Percentiles rank a stretch among this genome's conserved stretches.
Evolutionary conservation across 2,113 vertebrate species (phyloP).

Genomic region (Alexandromys fortis): DNA sequence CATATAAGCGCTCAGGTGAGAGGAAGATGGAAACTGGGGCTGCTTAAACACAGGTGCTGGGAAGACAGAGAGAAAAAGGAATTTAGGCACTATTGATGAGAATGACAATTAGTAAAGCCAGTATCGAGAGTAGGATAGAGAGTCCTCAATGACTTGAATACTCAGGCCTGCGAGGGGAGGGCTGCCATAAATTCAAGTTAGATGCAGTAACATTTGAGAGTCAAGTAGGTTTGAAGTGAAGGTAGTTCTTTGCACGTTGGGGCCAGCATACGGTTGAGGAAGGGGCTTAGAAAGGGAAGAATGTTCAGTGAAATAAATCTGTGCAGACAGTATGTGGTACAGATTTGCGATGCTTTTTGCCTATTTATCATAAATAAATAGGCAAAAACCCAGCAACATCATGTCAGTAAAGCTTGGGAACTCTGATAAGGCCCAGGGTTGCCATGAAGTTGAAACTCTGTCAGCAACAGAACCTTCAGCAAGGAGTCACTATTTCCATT

Average conservation of each 20-base stretch:
- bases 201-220: not conserved
- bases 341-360: not conserved
- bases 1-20: not conserved
- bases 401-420: not conserved
- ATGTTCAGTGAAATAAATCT: not conserved
- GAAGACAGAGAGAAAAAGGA: not conserved
- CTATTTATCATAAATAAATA: not conserved
- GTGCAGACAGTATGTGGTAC: no score
- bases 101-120: not conserved
- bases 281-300: not conserved
- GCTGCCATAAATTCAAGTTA: not conserved
- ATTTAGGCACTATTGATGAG: not conserved
- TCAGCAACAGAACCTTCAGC: not conserved
- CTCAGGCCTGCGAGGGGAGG: not conserved
- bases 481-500: not conserved
- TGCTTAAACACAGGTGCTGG: not conserved
- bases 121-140: not conserved
- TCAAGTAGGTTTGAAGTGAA: not conserved
- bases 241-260: not conserved
- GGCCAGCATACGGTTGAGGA: not conserved
- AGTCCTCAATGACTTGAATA: not conserved
- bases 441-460: not conserved
- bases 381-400: not conserved
- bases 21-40: not conserved
- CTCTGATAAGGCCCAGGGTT: not conserved